Evolutionary conservation across 1,140 invertebrate genomes (phyloP), one percentile per base, ranked within the genome.

Genomic region (Pseudomyrmex flavicornis): DNA sequence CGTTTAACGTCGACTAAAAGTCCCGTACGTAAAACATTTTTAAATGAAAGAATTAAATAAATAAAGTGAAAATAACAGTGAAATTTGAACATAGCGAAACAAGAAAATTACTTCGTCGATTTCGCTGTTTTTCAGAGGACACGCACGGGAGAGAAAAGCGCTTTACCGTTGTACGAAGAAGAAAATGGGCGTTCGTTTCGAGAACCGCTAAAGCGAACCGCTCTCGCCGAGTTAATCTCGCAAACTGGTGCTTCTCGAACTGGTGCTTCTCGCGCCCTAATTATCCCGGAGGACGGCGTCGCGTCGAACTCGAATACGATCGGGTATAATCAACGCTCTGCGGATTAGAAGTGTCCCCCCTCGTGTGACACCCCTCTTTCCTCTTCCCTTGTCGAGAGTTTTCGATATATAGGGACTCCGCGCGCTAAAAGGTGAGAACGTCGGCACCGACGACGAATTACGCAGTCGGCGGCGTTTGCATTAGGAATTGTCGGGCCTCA

Each of bases 401-500:
- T 58, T 80, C 76, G 66, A 80, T 35, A 35, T 35, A 35, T 72
- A 56, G 70, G 17, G 12, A 15, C 15, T 35, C 54, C n/a, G 50
- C 12, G 13, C 26, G 46, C 59, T 82, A 62, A 73, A 82, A 82
- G 79, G 72, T 82, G 79, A 73, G 79, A 82, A 61, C 46, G 69
- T 26, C 20, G 20, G 3, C 52, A 22, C 26, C 58, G 35, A 59
- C 52, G 61, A 59, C 52, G 77, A 70, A 85, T 83, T 82, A 66
- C n/a, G 52, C 46, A 69, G 68, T 79, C 73, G 44, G 52, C n/a
- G 73, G 66, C 35, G 69, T 22, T 83, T 61, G 52, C 59, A 82
- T 76, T 73, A 61, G 69, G 86, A 88, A 76, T 80, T 80, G 82
- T 84, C 83, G 48, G 35, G 76, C 66, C 61, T 56, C 72, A 82